Percentiles rank a stretch among this genome's conserved stretches.
Conservation (phyloP, 2,888 invertebrate species). For the Luperina testacea region DNA sequence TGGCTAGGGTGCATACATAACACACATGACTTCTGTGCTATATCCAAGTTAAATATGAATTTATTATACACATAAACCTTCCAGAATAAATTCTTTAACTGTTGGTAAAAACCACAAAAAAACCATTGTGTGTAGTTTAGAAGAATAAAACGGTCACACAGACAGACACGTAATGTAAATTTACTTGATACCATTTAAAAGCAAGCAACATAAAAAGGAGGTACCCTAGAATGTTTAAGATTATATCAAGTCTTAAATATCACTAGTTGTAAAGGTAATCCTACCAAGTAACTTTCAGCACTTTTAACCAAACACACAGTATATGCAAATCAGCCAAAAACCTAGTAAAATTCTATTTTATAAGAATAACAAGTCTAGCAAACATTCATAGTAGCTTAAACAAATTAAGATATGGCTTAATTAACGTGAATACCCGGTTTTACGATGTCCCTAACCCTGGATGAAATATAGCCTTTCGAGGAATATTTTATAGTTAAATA, state of each 20-base stretch:
- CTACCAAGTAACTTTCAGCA: not conserved
- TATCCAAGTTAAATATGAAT: not conserved
- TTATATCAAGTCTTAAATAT: not conserved
- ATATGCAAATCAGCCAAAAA: conserved; percentile 7
- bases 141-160: not conserved
- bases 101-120: not conserved
- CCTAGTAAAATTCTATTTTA: conserved; percentile 12
- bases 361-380: conserved; percentile 33
- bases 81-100: not conserved
- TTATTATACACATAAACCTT: not conserved
- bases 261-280: not conserved
- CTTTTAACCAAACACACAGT: not conserved
- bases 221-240: not conserved
- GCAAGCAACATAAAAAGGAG: not conserved
- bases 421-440: conserved; percentile 55
- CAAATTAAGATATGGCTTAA: conserved; percentile 64
- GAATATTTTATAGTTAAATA: conserved; percentile 66
- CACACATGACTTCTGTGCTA: not conserved
- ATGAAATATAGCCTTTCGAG: conserved; percentile 58
- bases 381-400: conserved; percentile 52
- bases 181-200: not conserved
- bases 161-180: not conserved
- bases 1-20: not conserved
- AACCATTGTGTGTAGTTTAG: not conserved
- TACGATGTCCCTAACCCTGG: conserved; percentile 39